Evolutionary conservation across 1,140 invertebrate genomes (phyloP).

Genomic region (Brachystomella parvula): DNA sequence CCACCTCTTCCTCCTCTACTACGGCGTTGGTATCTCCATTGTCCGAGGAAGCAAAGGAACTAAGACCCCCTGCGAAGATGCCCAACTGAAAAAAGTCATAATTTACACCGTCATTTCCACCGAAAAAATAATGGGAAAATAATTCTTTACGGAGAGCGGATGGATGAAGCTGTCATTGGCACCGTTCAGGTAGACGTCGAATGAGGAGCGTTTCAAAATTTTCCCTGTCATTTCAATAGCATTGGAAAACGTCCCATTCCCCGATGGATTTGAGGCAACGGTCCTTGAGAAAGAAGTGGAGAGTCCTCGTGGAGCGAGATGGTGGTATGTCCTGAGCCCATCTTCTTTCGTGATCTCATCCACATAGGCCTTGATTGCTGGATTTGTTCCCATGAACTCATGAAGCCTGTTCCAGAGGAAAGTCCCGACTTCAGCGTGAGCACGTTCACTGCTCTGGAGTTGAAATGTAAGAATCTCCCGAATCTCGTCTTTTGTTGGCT

Average conservation of each 20-base stretch:
- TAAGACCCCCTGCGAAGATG: slow-evolving; percentile 69
- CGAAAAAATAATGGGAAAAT: not conserved
- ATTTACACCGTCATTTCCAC: slow-evolving; percentile 8
- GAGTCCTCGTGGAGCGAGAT: slow-evolving; percentile 57
- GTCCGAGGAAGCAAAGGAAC: slow-evolving; percentile 52
- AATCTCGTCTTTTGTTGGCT: slow-evolving; percentile 50
- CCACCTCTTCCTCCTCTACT: slow-evolving; percentile 44
- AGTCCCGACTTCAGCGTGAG: slow-evolving; percentile 37
- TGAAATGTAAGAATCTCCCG: slow-evolving; percentile 49
- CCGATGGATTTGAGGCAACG: slow-evolving; percentile 51
- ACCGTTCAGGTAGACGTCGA: slow-evolving; percentile 59
- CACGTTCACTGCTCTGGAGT: slow-evolving; percentile 39
- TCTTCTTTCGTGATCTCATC: slow-evolving; percentile 38
- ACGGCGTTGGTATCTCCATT: slow-evolving; percentile 42
- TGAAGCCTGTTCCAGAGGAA: slow-evolving; percentile 37
- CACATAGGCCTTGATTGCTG: slow-evolving; percentile 32
- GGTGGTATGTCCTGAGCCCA: slow-evolving; percentile 58
- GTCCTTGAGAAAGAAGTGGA: slow-evolving; percentile 60
- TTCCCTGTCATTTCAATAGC: slow-evolving; percentile 66
- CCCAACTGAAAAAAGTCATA: slow-evolving; percentile 54
- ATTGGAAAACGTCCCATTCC: slow-evolving; percentile 62
- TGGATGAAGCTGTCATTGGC: slow-evolving; percentile 44
- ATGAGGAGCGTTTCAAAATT: slow-evolving; percentile 63
- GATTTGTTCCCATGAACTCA: slow-evolving; percentile 37
- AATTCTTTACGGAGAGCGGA: slow-evolving; percentile 46